A percentile compares a stretch with the other conserved stretches of the same genome.
Conservation (phyloP, 2,113 vertebrate genomes). For the Glaucidium brasilianum region DNA sequence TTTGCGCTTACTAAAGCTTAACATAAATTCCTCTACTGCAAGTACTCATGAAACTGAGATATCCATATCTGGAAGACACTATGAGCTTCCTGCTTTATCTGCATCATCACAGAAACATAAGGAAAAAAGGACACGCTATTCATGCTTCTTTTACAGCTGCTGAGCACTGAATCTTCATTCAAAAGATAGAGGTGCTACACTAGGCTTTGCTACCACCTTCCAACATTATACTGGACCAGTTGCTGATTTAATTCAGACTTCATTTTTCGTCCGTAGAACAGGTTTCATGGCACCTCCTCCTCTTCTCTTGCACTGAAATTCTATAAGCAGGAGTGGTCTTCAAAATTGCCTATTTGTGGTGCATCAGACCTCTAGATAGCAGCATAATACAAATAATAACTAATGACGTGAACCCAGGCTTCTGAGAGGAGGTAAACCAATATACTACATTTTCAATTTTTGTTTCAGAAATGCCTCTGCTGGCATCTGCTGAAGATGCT, state of each 20-base stretch:
- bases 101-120: background rate
- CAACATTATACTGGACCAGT: background rate
- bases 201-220: background rate
- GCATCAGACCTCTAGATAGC: constrained; percentile 29
- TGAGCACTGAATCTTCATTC: background rate
- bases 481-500: background rate
- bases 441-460: background rate
- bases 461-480: background rate
- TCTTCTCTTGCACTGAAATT: background rate
- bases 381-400: constrained; percentile 42
- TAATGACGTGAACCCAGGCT: background rate
- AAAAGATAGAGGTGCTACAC: background rate
- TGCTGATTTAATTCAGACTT: background rate
- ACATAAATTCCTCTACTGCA: background rate
- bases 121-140: background rate
- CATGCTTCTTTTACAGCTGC: background rate
- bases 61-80: background rate
- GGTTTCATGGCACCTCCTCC: background rate
- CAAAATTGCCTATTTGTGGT: background rate
- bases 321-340: background rate
- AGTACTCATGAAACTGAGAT: background rate
- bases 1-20: background rate
- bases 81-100: background rate
- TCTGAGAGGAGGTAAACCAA: background rate
- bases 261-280: background rate